These are phyloP conservation scores for Pteromalus puparum DNA, from an alignment of 1,140 invertebrate species.

Conservation along the genomic window DNA sequence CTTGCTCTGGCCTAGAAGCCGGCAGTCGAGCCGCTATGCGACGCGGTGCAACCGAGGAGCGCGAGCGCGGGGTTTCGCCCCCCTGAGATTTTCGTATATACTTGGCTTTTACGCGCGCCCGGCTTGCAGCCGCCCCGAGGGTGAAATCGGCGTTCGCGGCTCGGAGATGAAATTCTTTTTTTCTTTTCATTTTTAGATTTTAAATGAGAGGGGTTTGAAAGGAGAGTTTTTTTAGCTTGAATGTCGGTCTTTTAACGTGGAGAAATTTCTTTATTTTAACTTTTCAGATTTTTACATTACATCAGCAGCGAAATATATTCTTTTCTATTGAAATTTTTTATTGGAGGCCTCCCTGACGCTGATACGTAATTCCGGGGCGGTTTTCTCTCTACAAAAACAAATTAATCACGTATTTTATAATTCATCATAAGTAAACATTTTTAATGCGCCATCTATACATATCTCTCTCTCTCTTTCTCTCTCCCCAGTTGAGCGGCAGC, in stretches of 20 bases:
- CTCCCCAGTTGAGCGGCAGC: too few relatives aligned
- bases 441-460: not conserved
- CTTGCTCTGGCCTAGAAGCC: not conserved
- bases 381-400: constrained; percentile 1
- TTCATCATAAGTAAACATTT: not conserved
- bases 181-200: too few relatives aligned
- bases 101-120: too few relatives aligned
- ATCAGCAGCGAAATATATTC: not conserved
- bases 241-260: not conserved
- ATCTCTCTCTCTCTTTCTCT: too few relatives aligned
- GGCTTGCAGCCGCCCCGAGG: too few relatives aligned
- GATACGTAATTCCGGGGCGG: not conserved
- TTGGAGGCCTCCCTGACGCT: not conserved
- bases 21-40: constrained; percentile 1
- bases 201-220: too few relatives aligned
- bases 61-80: not conserved
- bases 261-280: not conserved
- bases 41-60: not conserved
- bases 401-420: not conserved
- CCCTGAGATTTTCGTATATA: not conserved
- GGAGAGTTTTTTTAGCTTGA: too few relatives aligned
- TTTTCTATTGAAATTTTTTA: not conserved
- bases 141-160: too few relatives aligned
- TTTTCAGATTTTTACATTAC: not conserved
- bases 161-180: too few relatives aligned